phyloP scores from a whole-genome alignment of 2,113 vertebrate genomes.

The Lepidothrix coronata region DNA sequence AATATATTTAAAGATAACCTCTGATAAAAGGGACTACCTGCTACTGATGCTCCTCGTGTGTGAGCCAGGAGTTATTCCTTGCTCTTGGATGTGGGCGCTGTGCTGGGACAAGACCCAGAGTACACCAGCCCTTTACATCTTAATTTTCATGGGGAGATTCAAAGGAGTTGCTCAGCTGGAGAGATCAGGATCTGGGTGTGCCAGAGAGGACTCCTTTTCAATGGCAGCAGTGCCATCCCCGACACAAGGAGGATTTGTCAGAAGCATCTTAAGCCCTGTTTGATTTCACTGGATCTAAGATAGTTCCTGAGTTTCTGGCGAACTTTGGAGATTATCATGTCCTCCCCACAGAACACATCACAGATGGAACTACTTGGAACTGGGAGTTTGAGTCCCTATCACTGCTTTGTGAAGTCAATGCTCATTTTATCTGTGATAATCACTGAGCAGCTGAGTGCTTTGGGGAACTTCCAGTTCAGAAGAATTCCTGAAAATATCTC shows the following conservation, averaged over 20 bases:
- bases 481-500: constrained; percentile 68
- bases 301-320: constrained; percentile 37
- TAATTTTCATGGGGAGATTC: background rate
- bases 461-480: constrained; percentile 67
- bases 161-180: background rate
- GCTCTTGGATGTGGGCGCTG: background rate
- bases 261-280: background rate
- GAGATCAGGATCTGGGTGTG: background rate
- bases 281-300: background rate
- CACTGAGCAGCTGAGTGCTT: constrained; percentile 65
- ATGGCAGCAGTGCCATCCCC: background rate
- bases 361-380: constrained; percentile 66
- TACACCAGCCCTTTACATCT: background rate
- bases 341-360: constrained; percentile 34
- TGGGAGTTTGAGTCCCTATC: constrained; percentile 46
- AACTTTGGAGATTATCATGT: constrained; percentile 37
- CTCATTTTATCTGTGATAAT: constrained; percentile 68
- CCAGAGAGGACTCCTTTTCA: background rate
- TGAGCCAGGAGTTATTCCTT: background rate
- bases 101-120: background rate
- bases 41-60: background rate
- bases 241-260: background rate
- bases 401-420: constrained; percentile 61
- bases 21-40: background rate
- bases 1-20: background rate